phyloP scores from a whole-genome alignment of 2,113 vertebrate genomes.

The Prionailurus viverrinus region DNA sequence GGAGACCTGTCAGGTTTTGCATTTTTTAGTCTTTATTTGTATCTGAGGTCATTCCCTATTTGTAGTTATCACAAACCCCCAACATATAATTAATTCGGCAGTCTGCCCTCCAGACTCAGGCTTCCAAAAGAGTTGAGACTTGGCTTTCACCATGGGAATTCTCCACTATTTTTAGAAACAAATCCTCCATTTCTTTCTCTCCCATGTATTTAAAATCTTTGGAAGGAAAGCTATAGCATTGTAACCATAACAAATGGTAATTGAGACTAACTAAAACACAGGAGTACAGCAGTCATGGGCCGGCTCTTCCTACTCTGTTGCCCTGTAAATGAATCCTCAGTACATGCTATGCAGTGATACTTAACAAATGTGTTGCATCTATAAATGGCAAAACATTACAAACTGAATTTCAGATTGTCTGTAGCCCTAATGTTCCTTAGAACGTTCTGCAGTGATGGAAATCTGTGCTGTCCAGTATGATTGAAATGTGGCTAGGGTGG shows the following conservation, averaged over 20 bases:
- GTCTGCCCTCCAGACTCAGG: background rate
- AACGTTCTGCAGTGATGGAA: conserved; percentile 2
- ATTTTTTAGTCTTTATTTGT: conserved; percentile 28
- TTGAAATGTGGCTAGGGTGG: conserved; percentile 38
- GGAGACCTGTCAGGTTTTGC: background rate
- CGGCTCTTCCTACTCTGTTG: background rate
- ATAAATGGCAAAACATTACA: background rate
- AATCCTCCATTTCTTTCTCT: background rate
- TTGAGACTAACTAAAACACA: conserved; percentile 16
- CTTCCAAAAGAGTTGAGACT: conserved; percentile 51
- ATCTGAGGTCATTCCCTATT: background rate
- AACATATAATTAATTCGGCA: background rate
- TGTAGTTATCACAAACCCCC: conserved; percentile 33
- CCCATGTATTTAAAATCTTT: conserved; percentile 41
- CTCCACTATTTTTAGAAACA: conserved; percentile 28
- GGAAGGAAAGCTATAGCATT: background rate
- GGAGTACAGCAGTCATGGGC: background rate
- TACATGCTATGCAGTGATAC: background rate
- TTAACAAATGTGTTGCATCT: conserved; percentile 51
- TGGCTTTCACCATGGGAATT: conserved; percentile 43
- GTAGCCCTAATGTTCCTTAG: conserved; percentile 30
- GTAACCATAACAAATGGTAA: background rate
- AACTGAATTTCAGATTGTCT: conserved; percentile 55
- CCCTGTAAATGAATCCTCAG: background rate
- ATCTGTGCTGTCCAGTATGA: background rate